phyloP scores from a whole-genome alignment of 2,797 vertebrate species.

The Ceyx erithaca region DNA sequence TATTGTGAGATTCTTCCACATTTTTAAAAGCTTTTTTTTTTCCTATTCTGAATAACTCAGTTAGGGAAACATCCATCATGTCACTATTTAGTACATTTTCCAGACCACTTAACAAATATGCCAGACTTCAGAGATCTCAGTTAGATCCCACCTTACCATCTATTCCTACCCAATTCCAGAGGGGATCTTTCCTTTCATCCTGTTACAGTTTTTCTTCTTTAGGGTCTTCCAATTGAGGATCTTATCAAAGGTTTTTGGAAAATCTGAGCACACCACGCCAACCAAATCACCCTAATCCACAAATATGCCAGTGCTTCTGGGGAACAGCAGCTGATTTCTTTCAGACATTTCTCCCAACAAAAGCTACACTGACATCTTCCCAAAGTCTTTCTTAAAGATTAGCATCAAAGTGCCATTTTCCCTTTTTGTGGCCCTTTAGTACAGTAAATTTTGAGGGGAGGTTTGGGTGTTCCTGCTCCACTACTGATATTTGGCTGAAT shows the following conservation, averaged over 20 bases:
- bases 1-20: not conserved
- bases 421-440: not conserved
- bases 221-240: not conserved
- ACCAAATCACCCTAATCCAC: conserved; percentile 32
- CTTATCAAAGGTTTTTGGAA: conserved; percentile 36
- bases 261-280: not conserved
- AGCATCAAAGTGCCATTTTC: not conserved
- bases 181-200: conserved; percentile 26
- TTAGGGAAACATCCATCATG: not conserved
- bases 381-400: not conserved
- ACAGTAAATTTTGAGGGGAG: not conserved
- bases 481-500: not conserved
- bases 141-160: not conserved
- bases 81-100: not conserved
- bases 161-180: not conserved
- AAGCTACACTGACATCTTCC: not conserved
- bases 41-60: not conserved
- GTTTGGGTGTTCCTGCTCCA: fast-evolving
- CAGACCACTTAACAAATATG: not conserved
- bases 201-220: not conserved
- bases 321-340: not conserved
- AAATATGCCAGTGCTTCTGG: not conserved
- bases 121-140: not conserved
- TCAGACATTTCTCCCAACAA: not conserved
- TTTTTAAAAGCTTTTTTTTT: not conserved